Evolutionary conservation across 1,140 invertebrate species (phyloP), one percentile per base, ranked within the genome.

Genomic region (Macrotrachela quadricornifera): DNA sequence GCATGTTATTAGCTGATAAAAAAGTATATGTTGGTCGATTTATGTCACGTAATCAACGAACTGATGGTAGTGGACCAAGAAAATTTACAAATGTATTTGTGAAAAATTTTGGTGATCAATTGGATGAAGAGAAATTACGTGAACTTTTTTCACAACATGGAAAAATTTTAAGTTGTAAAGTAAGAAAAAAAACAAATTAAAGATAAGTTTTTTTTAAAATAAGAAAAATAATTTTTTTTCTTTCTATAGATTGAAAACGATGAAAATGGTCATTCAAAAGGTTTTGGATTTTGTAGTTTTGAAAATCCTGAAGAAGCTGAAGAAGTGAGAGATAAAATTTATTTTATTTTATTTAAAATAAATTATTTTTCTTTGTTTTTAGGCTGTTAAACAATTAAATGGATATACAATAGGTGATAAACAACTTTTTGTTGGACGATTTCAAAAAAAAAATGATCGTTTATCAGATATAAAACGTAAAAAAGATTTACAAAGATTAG

Each of bases 11-110:
- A 46, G 85, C 85, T 67, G 81, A 80, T 15, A 86, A 88, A 67
- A 84, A 84, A 74, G 79, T 99, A 45, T 96, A 90, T 71, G 94
- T 97, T 55, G 94, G 94, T 54, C 81, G 85, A 69, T 99, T 99
- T 71, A 87, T 96, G 67, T 87, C 91, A 58, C 85, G 95, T 73
- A 88, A 91, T 77, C 83, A 92, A 74, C 73, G 96, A 42, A 92
- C 92, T 61, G 90, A 30, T 64, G 66, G 41, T 38, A 11, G 40
- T 21, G 41, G 90, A 64, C 84, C 44, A 38, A 18, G 44, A 14
- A 77, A 85, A 39, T 99, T 94, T 74, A 99, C 91, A 46, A 99
- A 99, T 70, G 90, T 99, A 0, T 99, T 96, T 68, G 82, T 99
- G 4, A 99, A 99, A 70, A 97, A 99, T 70, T 94, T 99, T 68